These are phyloP conservation scores for Rosalia funebris DNA, from an alignment of 2,888 invertebrate species.

Conservation along the genomic window DNA sequence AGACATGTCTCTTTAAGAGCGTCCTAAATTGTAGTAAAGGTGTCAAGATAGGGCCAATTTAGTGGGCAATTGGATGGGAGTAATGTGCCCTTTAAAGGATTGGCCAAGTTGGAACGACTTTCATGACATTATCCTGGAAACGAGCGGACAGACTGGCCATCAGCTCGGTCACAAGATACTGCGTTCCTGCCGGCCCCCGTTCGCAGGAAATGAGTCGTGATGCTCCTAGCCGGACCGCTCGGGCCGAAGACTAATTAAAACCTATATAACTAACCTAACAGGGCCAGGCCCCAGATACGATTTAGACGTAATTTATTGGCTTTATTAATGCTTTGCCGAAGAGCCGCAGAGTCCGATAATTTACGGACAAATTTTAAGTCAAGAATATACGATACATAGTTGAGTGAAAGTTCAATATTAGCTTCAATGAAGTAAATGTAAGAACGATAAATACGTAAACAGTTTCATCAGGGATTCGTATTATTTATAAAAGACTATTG, in stretches of 20 bases:
- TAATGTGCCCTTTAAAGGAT: conserved; percentile 64
- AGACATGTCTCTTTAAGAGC: conserved; percentile 52
- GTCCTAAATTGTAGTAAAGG: conserved; percentile 62
- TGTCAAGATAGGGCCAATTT: conserved; percentile 65
- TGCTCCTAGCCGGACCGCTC: conserved; percentile 21
- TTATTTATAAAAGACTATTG: too few relatives aligned
- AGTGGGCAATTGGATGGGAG: conserved; percentile 64
- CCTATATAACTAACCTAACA: conserved; percentile 49
- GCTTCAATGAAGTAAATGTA: too few relatives aligned
- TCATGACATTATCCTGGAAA: conserved; percentile 59
- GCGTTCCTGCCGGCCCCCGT: conserved; percentile 21
- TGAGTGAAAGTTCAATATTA: too few relatives aligned
- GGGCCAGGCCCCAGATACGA: conserved; percentile 35
- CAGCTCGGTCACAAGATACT: conserved; percentile 36
- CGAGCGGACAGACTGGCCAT: conserved; percentile 45
- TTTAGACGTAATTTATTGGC: conserved; percentile 38
- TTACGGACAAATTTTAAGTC: conserved; percentile 1
- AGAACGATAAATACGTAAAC: too few relatives aligned
- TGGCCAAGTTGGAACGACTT: conserved; percentile 62
- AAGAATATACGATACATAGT: too few relatives aligned
- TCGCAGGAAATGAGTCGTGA: conserved; percentile 42
- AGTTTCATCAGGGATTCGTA: too few relatives aligned
- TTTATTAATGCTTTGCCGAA: conserved; percentile 31
- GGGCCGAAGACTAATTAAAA: conserved; percentile 51
- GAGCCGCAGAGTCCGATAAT: conserved; percentile 2